A percentile compares a stretch with the other conserved stretches of the same genome.
phyloP scores from a whole-genome alignment of 2,113 vertebrate species.

The Noturus placidus region DNA sequence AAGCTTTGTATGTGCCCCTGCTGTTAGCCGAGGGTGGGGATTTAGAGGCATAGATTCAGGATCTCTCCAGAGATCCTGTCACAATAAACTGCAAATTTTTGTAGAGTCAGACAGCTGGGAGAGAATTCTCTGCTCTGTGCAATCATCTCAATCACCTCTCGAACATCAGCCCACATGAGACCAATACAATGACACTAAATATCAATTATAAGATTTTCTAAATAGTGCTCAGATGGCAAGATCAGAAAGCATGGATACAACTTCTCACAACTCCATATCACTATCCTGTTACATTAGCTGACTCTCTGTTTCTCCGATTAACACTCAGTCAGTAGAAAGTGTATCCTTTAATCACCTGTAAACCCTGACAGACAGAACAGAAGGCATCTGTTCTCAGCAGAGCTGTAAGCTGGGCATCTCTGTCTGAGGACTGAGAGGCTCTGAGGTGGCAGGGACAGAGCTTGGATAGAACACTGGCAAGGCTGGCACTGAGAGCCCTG shows the following conservation, averaged over 20 bases:
- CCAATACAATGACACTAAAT: background rate
- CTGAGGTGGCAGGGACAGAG: conserved; percentile 52
- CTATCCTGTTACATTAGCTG: background rate
- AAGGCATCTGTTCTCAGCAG: conserved; percentile 21
- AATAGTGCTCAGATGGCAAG: conserved; percentile 10
- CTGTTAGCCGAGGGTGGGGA: conserved; percentile 40
- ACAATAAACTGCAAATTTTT: conserved; percentile 58
- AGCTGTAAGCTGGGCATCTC: conserved; percentile 2
- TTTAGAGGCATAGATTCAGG: conserved; percentile 49
- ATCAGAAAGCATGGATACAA: background rate
- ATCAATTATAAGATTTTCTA: background rate
- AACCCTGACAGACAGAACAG: conserved; percentile 10
- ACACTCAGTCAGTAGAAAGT: background rate
- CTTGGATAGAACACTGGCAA: conserved; percentile 26
- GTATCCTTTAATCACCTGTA: conserved; percentile 14
- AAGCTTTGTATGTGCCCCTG: conserved; percentile 43
- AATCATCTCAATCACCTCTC: conserved; percentile 6
- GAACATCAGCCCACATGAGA: conserved; percentile 26
- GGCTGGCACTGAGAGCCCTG: conserved; percentile 44
- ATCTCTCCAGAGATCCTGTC: conserved; percentile 56
- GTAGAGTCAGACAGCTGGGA: conserved; percentile 55
- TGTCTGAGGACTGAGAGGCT: conserved; percentile 29
- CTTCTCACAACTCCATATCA: background rate
- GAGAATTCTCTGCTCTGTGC: conserved; percentile 28
- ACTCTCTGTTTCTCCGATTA: background rate